Evolutionary conservation across 2,797 vertebrate genomes (phyloP).

Genomic region (Amblyopsis hoosieri): DNA sequence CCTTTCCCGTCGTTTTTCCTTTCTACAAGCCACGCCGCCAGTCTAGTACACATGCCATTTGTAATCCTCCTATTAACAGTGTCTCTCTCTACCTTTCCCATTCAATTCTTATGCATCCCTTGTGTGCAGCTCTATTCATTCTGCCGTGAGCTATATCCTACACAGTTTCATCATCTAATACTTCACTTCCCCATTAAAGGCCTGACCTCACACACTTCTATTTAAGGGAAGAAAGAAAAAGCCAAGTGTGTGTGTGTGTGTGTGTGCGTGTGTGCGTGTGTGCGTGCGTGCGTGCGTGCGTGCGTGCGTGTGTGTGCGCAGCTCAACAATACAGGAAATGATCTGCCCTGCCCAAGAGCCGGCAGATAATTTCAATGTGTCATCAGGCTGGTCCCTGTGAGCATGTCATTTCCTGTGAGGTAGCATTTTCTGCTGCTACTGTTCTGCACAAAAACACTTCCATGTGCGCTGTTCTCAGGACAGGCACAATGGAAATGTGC

Average conservation of each 20-base stretch:
- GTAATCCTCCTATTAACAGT: not conserved
- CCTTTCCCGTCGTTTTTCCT: constrained; percentile 24
- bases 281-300: no score
- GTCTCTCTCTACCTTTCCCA: not conserved
- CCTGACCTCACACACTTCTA: constrained; percentile 73
- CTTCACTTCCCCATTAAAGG: constrained; percentile 72
- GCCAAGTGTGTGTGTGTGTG: not conserved
- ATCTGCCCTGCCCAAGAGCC: constrained; percentile 76
- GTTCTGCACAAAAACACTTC: constrained; percentile 10
- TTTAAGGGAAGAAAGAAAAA: constrained; percentile 70
- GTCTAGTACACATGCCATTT: not conserved
- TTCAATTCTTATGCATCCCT: constrained; percentile 1
- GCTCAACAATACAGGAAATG: constrained; percentile 82
- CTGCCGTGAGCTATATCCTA: constrained; percentile 15
- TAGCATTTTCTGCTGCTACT: constrained; percentile 34
- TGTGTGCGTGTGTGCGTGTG: not conserved
- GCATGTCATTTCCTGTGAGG: constrained; percentile 81
- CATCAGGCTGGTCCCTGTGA: constrained; percentile 80
- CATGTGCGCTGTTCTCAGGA: not conserved
- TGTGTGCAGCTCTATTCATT: constrained; percentile 15
- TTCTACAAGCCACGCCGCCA: not conserved
- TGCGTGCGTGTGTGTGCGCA: not conserved
- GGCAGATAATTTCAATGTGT: constrained; percentile 76
- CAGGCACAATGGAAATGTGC: not conserved
- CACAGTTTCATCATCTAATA: constrained; percentile 54